phyloP scores from a whole-genome alignment of 2,113 vertebrate species.

The Carassius carassius region DNA sequence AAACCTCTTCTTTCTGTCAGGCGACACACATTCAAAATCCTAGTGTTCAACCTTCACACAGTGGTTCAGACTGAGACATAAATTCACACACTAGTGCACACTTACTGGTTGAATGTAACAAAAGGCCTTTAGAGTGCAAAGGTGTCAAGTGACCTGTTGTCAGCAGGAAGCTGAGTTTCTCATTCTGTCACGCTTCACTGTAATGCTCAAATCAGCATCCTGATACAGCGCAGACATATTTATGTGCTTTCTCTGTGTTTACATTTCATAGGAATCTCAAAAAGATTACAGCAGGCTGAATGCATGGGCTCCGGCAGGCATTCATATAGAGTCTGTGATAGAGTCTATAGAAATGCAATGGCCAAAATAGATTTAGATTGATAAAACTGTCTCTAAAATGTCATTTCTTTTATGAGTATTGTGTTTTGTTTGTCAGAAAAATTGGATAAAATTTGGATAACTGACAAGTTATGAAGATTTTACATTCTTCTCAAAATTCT shows the following conservation, averaged over 20 bases:
- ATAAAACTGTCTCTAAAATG: constrained; percentile 2
- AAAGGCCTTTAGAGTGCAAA: constrained; percentile 1
- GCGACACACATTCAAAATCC: not conserved
- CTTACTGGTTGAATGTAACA: too few species aligned
- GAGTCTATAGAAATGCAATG: not conserved
- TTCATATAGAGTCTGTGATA: not conserved
- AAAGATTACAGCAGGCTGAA: constrained; percentile 8
- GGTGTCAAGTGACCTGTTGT: constrained; percentile 4
- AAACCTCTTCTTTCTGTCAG: not conserved
- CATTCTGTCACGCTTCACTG: constrained; percentile 10
- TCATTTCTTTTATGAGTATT: not conserved
- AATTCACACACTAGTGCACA: constrained; percentile 5
- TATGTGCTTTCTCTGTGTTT: constrained; percentile 30
- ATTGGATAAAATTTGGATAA: not conserved
- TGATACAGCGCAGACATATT: not conserved
- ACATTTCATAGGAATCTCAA: constrained; percentile 22
- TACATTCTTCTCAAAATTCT: not conserved
- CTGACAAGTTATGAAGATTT: not conserved
- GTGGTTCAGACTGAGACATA: constrained; percentile 2
- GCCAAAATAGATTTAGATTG: constrained; percentile 12
- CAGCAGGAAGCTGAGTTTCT: not conserved
- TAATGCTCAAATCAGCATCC: not conserved
- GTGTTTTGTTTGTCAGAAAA: not conserved
- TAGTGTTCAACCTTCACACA: not conserved
- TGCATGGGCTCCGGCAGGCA: not conserved